Conservation (phyloP, 2,113 vertebrate species). For the Deroptyus accipitrinus region DNA sequence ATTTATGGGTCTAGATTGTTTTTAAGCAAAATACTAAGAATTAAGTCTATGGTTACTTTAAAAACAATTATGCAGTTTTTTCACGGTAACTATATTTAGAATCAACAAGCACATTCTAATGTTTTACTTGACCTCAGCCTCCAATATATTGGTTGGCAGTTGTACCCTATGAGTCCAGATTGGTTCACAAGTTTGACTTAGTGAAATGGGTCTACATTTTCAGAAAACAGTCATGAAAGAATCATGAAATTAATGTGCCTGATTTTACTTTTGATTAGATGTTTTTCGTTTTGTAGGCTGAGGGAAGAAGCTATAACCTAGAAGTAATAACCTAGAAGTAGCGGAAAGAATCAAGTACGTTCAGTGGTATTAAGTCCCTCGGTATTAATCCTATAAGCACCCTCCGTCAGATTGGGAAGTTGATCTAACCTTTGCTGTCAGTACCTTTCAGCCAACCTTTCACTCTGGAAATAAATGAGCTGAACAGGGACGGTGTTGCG, state of each 20-base stretch:
- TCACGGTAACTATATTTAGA: neutral
- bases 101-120: neutral
- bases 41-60: neutral
- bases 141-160: neutral
- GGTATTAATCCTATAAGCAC: slow-evolving; percentile 27
- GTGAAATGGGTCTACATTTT: neutral
- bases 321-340: neutral
- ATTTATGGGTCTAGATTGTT: neutral
- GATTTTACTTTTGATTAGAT: neutral
- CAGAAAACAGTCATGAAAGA: neutral
- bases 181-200: neutral
- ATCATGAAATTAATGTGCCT: neutral
- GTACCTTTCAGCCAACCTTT: neutral
- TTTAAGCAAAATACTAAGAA: neutral
- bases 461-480: neutral
- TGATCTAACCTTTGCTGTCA: slow-evolving; percentile 39
- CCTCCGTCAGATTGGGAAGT: neutral
- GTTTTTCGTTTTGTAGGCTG: neutral
- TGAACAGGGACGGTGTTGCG: neutral
- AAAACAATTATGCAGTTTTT: neutral
- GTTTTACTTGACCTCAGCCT: neutral
- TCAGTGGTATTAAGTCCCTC: neutral
- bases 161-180: neutral
- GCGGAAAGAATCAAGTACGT: neutral
- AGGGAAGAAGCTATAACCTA: neutral